Evolutionary conservation across 2,888 invertebrate genomes (phyloP), one percentile per base, ranked within the genome.

Genomic region (Nephrotoma flavescens): DNA sequence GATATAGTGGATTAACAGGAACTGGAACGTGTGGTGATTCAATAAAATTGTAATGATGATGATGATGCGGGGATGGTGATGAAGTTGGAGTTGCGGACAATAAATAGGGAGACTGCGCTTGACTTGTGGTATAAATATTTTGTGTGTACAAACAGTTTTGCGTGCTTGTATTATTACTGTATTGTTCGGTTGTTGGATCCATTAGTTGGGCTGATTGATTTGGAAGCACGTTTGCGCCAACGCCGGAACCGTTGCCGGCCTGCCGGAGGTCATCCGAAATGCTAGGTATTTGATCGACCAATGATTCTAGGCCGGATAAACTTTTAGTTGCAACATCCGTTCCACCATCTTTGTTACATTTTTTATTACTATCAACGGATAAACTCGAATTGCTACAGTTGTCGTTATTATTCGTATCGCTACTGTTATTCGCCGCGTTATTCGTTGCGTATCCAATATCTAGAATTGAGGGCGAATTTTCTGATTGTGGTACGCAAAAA

Each of bases 201-300:
- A 57, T 15, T 11, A 15, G 52, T 57, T 57, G 52, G 4, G 15
- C 86, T 45, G 89, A 86, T 87, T 83, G 41, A 83, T 83, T 41
- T 42, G 41, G n/a, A 41, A 83, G 11, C 41, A 31, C 47, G 3
- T 3, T 71, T 71, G 71, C 12, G 88, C 86, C 92, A 92, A 41
- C 92, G 91, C 31, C 90, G 31, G 31, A 31, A 90, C 90, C 92
- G 92, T 87, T 92, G 91, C 88, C 90, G 90, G 90, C 92, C 92
- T 19, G 92, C 89, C 86, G 91, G 88, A 44, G 87, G 85, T 94
- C 94, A 6, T 97, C 96, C 87, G 95, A 95, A 91, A 97, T 96
- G 89, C 96, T 96, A 86, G 97, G 97, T 91, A 97, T 97, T 93
- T 97, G 97, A 92, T 97, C 97, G 88, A 97, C 97, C 86, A 97